Evolutionary conservation across 2,797 vertebrate species (phyloP), one percentile per base, ranked within the genome.

Genomic region (Menidia menidia): DNA sequence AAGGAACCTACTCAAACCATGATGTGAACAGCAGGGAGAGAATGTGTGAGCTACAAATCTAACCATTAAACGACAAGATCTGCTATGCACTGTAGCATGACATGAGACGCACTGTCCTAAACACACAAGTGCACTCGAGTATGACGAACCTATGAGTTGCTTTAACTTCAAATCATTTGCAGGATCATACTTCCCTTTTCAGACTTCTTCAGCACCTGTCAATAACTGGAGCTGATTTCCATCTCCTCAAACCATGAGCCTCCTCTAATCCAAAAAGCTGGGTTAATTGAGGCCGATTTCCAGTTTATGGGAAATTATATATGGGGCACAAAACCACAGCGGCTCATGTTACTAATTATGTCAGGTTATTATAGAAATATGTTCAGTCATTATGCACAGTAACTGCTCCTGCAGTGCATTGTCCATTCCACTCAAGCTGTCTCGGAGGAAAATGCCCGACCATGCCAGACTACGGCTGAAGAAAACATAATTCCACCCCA

Each of bases 401-500:
- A 65, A 87, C 61, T 68, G 68, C 60, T 53, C 60, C 67, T 87
- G 74, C 68, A 70, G 67, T 51, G 64, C 78, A 64, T 77, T 80
- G 78, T 83, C 76, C 72, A 69, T 71, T 74, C 68, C 73, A 75
- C 77, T 75, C 60, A 64, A 60, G 60, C 71, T 43, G 54, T 70
- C 81, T 67, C 14, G 64, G 70, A 84, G 85, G 85, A 86, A 87
- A 90, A 77, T 86, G 66, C 65, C 76, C 54, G 11, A 65, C 87
- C 55, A 82, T 84, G 87, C 87, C 82, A 91, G 68, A 72, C 64
- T 53, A 64, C 63, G 60, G 64, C 69, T 79, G 77, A 52, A 83
- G 83, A 87, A 87, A 86, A 88, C 82, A 86, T 78, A 81, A 85
- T 85, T 83, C 81, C 80, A 82, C 62, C 81, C 72, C 55, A 83